Percentiles rank a stretch among this genome's conserved stretches.
phyloP scores from a whole-genome alignment of 1,140 invertebrate species.

The Mylabris phalerata region DNA sequence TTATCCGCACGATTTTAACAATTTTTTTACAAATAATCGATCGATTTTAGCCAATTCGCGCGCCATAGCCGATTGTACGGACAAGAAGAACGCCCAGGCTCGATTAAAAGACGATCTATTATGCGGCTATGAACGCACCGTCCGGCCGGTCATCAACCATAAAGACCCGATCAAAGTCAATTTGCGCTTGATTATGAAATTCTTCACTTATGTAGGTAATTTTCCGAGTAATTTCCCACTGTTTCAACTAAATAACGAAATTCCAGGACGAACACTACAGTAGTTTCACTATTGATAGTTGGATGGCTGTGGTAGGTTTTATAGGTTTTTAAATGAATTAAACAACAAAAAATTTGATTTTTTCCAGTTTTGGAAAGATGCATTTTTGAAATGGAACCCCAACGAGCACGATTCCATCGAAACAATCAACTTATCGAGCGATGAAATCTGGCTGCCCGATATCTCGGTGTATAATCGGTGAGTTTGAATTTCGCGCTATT shows the following conservation, averaged over 20 bases:
- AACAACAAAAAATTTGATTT: background rate
- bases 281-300: slow-evolving; percentile 30
- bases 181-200: slow-evolving; percentile 44
- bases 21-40: too few species aligned
- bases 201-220: slow-evolving; percentile 48
- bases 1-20: too few species aligned
- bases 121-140: slow-evolving; percentile 45
- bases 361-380: slow-evolving; percentile 43
- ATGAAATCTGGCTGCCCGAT: slow-evolving; percentile 47
- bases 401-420: slow-evolving; percentile 41
- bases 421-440: slow-evolving; percentile 37
- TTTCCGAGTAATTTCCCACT: background rate
- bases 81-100: background rate
- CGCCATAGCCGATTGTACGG: too few species aligned
- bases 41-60: too few species aligned
- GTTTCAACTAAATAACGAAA: background rate
- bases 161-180: slow-evolving; percentile 41
- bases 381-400: slow-evolving; percentile 45
- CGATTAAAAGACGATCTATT: slow-evolving; percentile 45
- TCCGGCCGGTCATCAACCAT: slow-evolving; percentile 42
- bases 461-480: slow-evolving; percentile 47
- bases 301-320: slow-evolving; percentile 33
- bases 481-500: slow-evolving; percentile 7
- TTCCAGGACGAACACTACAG: slow-evolving; percentile 25
- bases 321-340: background rate